Evolutionary conservation across 2,888 invertebrate species (phyloP).

Genomic region (Andrena dorsata): DNA sequence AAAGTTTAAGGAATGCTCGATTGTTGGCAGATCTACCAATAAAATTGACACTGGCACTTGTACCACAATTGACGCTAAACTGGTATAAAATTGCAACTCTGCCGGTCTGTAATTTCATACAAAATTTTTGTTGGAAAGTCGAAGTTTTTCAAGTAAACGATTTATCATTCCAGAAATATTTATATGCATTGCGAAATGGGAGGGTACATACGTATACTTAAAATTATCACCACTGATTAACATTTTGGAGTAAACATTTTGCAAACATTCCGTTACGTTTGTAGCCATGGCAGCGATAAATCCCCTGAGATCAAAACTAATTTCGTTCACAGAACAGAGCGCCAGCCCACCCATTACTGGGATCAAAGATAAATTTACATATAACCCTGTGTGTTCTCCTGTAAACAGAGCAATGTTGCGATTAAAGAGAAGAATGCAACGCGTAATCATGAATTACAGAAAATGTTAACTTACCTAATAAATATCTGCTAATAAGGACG

Average conservation of each 20-base stretch:
- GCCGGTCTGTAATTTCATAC: constrained; percentile 87
- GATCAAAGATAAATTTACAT: constrained; percentile 90
- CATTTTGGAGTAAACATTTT: constrained; percentile 93
- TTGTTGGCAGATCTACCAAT: constrained; percentile 87
- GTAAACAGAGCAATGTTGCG: constrained; percentile 58
- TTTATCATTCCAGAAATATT: neutral
- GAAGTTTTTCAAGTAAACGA: neutral
- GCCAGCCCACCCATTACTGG: constrained; percentile 92
- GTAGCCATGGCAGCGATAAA: constrained; percentile 91
- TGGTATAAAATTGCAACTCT: constrained; percentile 92
- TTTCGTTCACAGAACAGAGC: constrained; percentile 91
- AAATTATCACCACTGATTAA: constrained; percentile 91
- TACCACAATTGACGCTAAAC: constrained; percentile 90
- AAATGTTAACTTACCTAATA: constrained; percentile 85
- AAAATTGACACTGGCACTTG: constrained; percentile 90
- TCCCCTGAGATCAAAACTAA: constrained; percentile 90
- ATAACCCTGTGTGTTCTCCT: constrained; percentile 89
- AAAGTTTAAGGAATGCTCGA: constrained; percentile 85
- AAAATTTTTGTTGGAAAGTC: neutral
- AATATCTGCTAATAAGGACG: constrained; percentile 89
- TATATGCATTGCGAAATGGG: neutral
- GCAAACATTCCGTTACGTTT: constrained; percentile 92
- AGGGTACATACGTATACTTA: constrained; percentile 89
- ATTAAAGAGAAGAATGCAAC: neutral
- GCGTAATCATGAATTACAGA: neutral